phyloP scores from a whole-genome alignment of 2,113 vertebrate genomes.

The Lucifuga dentata region DNA sequence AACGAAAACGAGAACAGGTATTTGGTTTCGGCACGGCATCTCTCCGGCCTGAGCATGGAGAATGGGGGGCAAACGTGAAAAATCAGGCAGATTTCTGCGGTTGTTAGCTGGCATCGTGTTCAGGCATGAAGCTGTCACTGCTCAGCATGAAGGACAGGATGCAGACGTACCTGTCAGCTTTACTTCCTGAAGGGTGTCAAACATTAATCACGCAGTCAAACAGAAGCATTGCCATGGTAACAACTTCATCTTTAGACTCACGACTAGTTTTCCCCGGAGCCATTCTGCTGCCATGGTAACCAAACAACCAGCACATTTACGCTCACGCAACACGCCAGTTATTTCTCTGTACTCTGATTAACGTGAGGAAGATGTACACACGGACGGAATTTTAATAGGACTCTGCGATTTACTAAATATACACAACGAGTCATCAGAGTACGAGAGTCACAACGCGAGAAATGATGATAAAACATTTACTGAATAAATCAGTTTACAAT shows the following conservation, averaged over 20 bases:
- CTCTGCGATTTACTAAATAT: no score
- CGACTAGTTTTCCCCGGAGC: neutral
- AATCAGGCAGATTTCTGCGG: no score
- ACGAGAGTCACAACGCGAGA: no score
- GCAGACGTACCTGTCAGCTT: neutral
- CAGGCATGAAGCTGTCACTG: neutral
- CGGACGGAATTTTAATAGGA: no score
- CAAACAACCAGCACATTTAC: neutral
- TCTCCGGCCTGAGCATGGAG: constrained; percentile 76
- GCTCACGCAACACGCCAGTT: no score
- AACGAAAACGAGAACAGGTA: constrained; percentile 86
- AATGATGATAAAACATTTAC: no score
- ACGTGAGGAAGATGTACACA: no score
- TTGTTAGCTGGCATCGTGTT: constrained; percentile 28
- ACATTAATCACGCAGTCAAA: neutral
- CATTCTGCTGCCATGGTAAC: neutral
- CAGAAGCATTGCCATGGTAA: neutral
- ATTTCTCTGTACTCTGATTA: no score
- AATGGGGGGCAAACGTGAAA: neutral
- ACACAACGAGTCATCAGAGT: no score
- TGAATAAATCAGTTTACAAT: no score
- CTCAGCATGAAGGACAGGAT: neutral
- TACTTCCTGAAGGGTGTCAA: constrained; percentile 31
- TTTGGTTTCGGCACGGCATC: constrained; percentile 73
- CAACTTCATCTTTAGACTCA: neutral